Percentiles rank a stretch among this genome's conserved stretches.
Conservation (phyloP, 2,888 invertebrate genomes). For the Eupeodes latifasciatus region DNA sequence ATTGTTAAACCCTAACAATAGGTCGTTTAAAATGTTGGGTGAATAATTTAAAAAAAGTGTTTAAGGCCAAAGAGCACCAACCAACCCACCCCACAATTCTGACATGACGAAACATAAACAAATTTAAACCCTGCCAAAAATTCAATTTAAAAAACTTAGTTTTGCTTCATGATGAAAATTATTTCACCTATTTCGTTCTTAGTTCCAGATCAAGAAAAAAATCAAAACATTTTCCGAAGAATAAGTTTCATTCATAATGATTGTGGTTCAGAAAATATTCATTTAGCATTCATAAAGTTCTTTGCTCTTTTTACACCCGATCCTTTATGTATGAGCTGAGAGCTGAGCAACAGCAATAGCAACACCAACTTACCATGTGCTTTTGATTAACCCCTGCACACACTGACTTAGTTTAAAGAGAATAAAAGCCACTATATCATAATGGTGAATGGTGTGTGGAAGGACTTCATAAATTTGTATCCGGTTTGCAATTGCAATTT, state of each 20-base stretch:
- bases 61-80: too few relatives aligned
- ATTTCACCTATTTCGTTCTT: conserved; percentile 36
- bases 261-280: conserved; percentile 15
- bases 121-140: too few relatives aligned
- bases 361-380: conserved; percentile 21
- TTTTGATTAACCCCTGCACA: conserved; percentile 22
- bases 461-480: conserved; percentile 61
- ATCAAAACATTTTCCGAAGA: conserved; percentile 57
- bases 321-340: too few relatives aligned
- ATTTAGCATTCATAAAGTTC: conserved; percentile 21
- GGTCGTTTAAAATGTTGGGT: too few relatives aligned
- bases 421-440: conserved; percentile 7
- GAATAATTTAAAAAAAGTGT: too few relatives aligned
- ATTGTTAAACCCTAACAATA: too few relatives aligned
- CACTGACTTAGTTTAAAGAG: conserved; percentile 17
- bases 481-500: conserved; percentile 59
- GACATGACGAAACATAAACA: too few relatives aligned
- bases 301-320: not conserved
- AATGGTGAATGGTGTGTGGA: conserved; percentile 22
- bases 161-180: not conserved
- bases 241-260: conserved; percentile 42
- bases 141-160: not conserved
- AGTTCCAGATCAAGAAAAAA: conserved; percentile 21
- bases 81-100: too few relatives aligned
- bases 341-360: too few relatives aligned